phyloP scores from a whole-genome alignment of 2,888 invertebrate species.

The Thecophora atra region DNA sequence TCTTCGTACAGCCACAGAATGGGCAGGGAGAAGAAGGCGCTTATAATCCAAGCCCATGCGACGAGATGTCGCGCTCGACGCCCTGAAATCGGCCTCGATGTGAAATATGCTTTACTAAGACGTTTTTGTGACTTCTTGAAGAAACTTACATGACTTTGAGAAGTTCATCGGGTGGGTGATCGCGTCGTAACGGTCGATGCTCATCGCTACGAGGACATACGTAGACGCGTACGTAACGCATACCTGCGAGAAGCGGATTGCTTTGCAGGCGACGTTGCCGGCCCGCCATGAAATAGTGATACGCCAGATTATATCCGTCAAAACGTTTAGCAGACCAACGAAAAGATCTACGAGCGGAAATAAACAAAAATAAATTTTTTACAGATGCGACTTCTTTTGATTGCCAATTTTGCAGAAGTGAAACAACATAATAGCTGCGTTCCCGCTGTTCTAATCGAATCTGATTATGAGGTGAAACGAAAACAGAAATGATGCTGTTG shows the following conservation, averaged over 20 bases:
- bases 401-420: no score
- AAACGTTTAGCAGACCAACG: constrained; percentile 87
- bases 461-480: no score
- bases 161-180: constrained; percentile 96
- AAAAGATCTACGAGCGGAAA: constrained; percentile 77
- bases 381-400: constrained; percentile 1
- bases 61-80: constrained; percentile 83
- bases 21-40: constrained; percentile 83
- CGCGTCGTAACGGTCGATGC: constrained; percentile 92
- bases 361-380: not conserved
- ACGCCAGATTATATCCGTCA: constrained; percentile 90
- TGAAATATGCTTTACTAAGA: not conserved
- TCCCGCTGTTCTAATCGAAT: no score
- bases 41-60: constrained; percentile 83
- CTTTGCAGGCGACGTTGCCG: constrained; percentile 87
- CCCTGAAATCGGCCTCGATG: constrained; percentile 72
- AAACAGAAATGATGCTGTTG: no score
- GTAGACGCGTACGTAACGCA: constrained; percentile 93
- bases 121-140: not conserved
- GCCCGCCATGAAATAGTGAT: constrained; percentile 90
- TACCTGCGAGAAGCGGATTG: constrained; percentile 85
- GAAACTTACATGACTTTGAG: constrained; percentile 88
- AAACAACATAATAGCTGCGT: no score
- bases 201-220: constrained; percentile 89
- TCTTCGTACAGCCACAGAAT: constrained; percentile 84